Evolutionary conservation across 2,113 vertebrate genomes (phyloP), one percentile per base, ranked within the genome.

Genomic region (Colossoma macropomum): DNA sequence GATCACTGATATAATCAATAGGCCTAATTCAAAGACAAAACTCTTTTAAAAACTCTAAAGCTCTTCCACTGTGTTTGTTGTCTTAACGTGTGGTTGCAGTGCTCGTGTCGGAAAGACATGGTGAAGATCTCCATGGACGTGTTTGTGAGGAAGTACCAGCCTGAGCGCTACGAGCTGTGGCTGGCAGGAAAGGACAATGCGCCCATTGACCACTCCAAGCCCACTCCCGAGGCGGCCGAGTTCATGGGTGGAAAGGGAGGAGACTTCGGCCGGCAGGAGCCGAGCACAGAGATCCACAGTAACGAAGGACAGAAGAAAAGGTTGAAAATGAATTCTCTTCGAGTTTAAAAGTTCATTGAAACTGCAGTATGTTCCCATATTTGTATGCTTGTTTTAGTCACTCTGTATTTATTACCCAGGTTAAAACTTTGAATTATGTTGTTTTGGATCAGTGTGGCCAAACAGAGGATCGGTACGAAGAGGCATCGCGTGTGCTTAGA

Each of bases 71-170:
- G 50, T 66, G 12, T 70, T 1, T 70, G 3, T 30, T n/a, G 23
- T 63, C 25, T 48, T 16, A 15, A 62, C 23, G 50, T 6, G 1
- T 23, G 54, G 1, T 23, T 17, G 15, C 90, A 99, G 98, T 99
- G 98, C 87, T 97, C 97, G 0, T 99, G 98, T 86, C 95, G 97
- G 45, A 99, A 99, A 90, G 98, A 99, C 87, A 97, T 97, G 95
- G 98, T 99, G 88, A 99, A 99, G 93, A 99, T 99, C 84, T 97
- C 97, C 77, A 99, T 99, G 97, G 98, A 99, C 4, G 96, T 97
- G 69, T 99, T 99, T 81, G 98, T 99, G 79, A 95, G 92, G 85
- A 97, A 97, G 88, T 99, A 96, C 89, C 98, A 99, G 89, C 97
- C 97, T 0, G 96, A 99, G 34, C 96, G 96, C 32, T 99, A 99